Percentiles rank a stretch among this genome's conserved stretches.
Evolutionary conservation across 1,140 invertebrate genomes (phyloP).

Genomic region (Doryteuthis pealeii): DNA sequence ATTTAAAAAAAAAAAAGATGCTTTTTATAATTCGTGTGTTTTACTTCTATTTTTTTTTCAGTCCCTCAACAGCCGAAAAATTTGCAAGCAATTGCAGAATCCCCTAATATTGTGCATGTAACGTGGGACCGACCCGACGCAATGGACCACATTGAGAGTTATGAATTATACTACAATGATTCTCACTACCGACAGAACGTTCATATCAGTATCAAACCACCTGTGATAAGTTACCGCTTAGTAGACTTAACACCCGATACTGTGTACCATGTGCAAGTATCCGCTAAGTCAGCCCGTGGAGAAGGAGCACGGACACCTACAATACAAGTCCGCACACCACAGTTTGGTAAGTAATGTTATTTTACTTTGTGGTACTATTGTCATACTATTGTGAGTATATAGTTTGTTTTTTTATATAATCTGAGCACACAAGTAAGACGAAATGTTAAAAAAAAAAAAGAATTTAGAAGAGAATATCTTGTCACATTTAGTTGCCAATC

Average conservation of each 20-base stretch:
- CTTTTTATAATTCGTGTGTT: no score
- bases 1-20: no score
- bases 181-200: conserved; percentile 76
- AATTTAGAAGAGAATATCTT: no score
- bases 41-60: conserved; percentile 60
- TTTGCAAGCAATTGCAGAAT: conserved; percentile 70
- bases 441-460: neutral
- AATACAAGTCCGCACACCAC: conserved; percentile 89
- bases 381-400: no score
- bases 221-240: conserved; percentile 81
- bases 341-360: conserved; percentile 82
- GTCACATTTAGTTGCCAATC: no score
- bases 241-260: conserved; percentile 91
- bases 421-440: neutral
- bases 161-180: conserved; percentile 97
- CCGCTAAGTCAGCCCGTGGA: conserved; percentile 85
- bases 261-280: conserved; percentile 93
- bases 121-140: conserved; percentile 88
- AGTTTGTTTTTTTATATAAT: no score
- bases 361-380: neutral
- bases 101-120: conserved; percentile 71
- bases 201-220: conserved; percentile 67
- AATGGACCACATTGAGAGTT: conserved; percentile 85
- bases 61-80: conserved; percentile 93
- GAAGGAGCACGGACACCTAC: conserved; percentile 94